Evolutionary conservation across 2,113 vertebrate species (phyloP).

Genomic region (Dinomys branickii): DNA sequence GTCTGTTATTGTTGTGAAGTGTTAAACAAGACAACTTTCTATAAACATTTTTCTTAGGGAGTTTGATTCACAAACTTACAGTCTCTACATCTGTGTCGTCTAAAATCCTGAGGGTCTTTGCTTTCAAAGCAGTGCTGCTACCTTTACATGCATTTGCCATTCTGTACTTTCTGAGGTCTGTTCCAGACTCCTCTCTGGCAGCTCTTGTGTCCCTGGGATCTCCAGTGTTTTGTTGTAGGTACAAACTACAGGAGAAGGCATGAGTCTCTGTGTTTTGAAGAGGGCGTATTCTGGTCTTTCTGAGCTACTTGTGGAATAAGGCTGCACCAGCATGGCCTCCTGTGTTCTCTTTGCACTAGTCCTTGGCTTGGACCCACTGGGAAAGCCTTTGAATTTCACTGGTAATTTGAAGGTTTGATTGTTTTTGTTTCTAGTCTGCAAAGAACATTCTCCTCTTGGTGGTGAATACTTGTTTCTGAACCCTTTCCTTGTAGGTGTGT

Average conservation of each 20-base stretch:
- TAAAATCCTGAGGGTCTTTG: not conserved
- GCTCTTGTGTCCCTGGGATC: not conserved
- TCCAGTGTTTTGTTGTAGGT: not conserved
- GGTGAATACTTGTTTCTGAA: not conserved
- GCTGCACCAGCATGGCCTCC: not conserved
- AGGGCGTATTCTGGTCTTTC: not conserved
- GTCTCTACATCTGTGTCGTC: not conserved
- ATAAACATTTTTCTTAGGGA: not conserved
- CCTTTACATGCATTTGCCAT: not conserved
- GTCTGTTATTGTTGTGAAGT: not conserved
- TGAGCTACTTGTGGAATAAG: not conserved
- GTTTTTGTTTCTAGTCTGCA: not conserved
- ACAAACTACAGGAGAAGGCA: not conserved
- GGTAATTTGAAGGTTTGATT: not conserved
- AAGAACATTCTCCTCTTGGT: not conserved
- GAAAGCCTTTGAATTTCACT: not conserved
- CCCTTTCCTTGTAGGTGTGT: not conserved
- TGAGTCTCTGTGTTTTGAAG: not conserved
- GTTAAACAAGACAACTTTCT: not conserved
- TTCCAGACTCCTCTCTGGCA: not conserved
- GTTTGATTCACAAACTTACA: not conserved
- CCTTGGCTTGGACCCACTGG: not conserved
- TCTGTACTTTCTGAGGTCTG: not conserved
- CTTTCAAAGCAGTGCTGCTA: not conserved
- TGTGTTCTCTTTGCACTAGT: not conserved